Evolutionary conservation across 2,113 vertebrate genomes (phyloP).

Genomic region (Penelope pileata): DNA sequence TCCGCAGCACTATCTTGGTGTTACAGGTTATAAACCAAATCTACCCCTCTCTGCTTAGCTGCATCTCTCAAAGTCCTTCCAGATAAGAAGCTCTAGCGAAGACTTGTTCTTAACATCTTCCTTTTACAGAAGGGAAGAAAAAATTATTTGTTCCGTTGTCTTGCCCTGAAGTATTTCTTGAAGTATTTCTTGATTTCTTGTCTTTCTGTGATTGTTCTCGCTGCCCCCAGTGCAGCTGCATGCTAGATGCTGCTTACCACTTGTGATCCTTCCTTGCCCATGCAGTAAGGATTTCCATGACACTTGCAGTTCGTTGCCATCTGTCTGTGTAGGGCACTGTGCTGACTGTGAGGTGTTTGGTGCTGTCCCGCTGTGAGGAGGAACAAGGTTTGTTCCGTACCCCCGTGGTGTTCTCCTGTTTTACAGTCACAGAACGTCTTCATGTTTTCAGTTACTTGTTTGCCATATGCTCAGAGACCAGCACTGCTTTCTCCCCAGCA

Average conservation of each 20-base stretch:
- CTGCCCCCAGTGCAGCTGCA: neutral
- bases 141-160: neutral
- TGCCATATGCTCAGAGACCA: neutral
- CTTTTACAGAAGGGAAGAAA: neutral
- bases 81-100: neutral
- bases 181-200: too few species aligned
- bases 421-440: neutral
- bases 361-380: neutral
- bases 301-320: neutral
- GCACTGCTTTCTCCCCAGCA: neutral
- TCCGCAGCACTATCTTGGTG: fast-evolving
- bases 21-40: neutral
- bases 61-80: neutral
- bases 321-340: fast-evolving
- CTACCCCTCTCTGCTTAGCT: neutral
- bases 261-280: neutral
- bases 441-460: neutral
- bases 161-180: neutral
- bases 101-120: neutral
- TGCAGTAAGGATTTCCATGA: neutral
- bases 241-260: neutral
- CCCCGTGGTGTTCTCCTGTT: neutral
- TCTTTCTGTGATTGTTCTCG: neutral
- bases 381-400: neutral
- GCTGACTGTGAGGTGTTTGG: neutral